Evolutionary conservation across 1,140 invertebrate species (phyloP), one percentile per base, ranked within the genome.

Genomic region (Drosophila funebris): DNA sequence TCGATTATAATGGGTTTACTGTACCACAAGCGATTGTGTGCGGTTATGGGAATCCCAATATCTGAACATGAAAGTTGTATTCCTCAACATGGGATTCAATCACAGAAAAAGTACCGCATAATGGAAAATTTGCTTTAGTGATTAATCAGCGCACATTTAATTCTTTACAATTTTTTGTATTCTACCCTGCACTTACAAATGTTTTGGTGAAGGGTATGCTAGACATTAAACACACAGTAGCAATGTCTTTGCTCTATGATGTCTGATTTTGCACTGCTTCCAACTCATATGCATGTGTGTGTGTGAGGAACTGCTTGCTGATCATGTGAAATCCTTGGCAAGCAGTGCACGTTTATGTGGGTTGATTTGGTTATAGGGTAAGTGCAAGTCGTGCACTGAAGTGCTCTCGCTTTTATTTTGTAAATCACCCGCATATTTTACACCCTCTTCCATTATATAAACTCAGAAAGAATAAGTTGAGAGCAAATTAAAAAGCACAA

Each of bases 401-500:
- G 13, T 3, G 18, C 9, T 48, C 20, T 11, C 18, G 7, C 3
- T 33, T 31, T 5, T 52, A 20, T 54, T 62, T 63, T 22, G 41
- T 13, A 67, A 72, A 60, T 37, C 69, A 66, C 36, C 44, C 53
- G 36, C 62, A 72, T 43, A 53, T 72, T 72, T 67, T 72, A 72
- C 69, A 67, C 62, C 69, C 62, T 67, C 52, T 31, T 67, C 53
- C 36, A 72, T 67, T 58, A 58, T 67, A 22, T 27, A 36, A 39
- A 33, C 8, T 60, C 22, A 11, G 24, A 24, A 67, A 72, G 44
- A 68, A 76, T 67, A 73, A 78, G 62, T 74, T 77, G 62, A 48
- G 69, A 78, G 73, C 58, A 75, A 83, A 74, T 72, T 67, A 62
- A 64, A 73, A 78, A 70, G 53, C 54, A 63, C 60, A 69, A 58